Evolutionary conservation across 2,797 vertebrate species (phyloP), one percentile per base, ranked within the genome.

Genomic region (Parauchenoglanis punctatus): DNA sequence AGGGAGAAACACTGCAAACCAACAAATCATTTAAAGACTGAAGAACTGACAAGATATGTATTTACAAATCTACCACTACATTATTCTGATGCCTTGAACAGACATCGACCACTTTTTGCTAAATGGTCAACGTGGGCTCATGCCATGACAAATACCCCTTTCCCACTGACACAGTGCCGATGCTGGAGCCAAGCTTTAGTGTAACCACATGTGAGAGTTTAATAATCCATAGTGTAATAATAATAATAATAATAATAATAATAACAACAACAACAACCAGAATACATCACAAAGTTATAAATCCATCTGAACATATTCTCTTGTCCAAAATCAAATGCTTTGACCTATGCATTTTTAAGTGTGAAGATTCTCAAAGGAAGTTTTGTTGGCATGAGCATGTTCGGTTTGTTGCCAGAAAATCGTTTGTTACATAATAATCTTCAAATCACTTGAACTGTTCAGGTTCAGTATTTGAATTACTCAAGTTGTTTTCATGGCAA

Each of bases 1-100:
- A 58, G 83, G 81, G 18, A 89, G 63, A 75, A 85, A 68, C 70
- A 83, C 23, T 23, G 28, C 44, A 87, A 70, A 87, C 59, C 44
- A 76, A 84, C 68, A 78, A 81, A 77, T 63, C 44, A 82, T 72
- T 86, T n/a, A 78, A 76, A 86, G 15, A 81, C 52, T 17, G 52
- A 56, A 84, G 63, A 85, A 72, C 40, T 17, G 10, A 70, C 40
- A 63, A 49, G 40, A 85, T 54, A n/a, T 67, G 4, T 10, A 59
- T 78, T 58, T 80, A 61, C 65, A 54, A 40, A 81, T 40, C 40
- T 28, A 25, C 5, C 31, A 40, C 23, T n/a, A 61, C 1, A 1
- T 65, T 40, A 49, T 20, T 11, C 28, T 15, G 49, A 52, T 35
- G 56, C n/a, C 18, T 61, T 70, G 63, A 81, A 81, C 6, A 52